phyloP scores from a whole-genome alignment of 2,888 invertebrate species.

The Nomada ruficornis region DNA sequence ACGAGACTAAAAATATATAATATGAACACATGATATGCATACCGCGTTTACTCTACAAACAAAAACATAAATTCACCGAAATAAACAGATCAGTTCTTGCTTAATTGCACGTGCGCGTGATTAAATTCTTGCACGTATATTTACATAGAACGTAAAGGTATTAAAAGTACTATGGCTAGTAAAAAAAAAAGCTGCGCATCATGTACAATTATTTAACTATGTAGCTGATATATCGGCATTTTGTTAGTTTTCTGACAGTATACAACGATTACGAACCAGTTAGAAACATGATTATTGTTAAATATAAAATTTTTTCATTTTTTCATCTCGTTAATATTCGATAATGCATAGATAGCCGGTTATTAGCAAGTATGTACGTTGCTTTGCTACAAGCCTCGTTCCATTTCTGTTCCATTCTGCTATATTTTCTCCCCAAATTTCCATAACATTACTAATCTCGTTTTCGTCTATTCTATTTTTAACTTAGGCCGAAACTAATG shows the following conservation, averaged over 20 bases:
- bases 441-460: not conserved
- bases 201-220: slow-evolving; percentile 2
- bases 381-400: not conserved
- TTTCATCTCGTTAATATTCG: not conserved
- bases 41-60: not conserved
- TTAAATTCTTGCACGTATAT: not conserved
- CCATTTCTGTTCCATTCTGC: not conserved
- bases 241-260: not conserved
- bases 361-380: not conserved
- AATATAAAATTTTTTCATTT: not conserved
- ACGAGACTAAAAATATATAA: slow-evolving; percentile 5
- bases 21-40: not conserved
- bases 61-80: slow-evolving; percentile 5
- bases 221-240: not conserved
- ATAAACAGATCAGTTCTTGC: not conserved
- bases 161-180: not conserved
- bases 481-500: not conserved
- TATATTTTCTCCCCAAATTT: not conserved
- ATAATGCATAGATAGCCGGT: not conserved
- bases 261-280: no score
- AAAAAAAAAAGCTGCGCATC: not conserved
- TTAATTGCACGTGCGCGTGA: slow-evolving; percentile 12
- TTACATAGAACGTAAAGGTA: slow-evolving; percentile 2
- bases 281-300: not conserved
- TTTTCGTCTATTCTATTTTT: not conserved